Conservation (phyloP, 2,113 vertebrate genomes). For the Dromas ardeola region DNA sequence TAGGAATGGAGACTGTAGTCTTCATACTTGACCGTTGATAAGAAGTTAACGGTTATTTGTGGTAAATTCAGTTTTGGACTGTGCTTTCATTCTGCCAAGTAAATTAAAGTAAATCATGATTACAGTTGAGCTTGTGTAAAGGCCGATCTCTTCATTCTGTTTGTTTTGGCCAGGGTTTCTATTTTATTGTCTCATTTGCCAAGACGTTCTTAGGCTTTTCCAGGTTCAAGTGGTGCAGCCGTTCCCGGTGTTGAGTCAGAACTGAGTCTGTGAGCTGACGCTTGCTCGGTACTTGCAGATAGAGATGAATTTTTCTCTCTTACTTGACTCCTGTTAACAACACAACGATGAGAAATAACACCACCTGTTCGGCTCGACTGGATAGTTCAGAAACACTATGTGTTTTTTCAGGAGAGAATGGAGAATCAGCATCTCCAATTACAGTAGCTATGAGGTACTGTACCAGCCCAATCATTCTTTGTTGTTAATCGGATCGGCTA, state of each 20-base stretch:
- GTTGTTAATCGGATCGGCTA: background rate
- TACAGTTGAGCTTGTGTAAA: background rate
- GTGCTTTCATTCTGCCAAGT: background rate
- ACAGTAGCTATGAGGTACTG: background rate
- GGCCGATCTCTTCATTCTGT: background rate
- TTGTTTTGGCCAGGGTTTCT: background rate
- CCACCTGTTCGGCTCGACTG: background rate
- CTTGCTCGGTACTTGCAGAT: background rate
- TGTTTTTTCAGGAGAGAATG: background rate
- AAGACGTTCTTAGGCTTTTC: background rate
- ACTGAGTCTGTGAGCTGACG: background rate
- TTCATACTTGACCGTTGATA: background rate
- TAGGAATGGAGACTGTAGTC: background rate
- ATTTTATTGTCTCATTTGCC: background rate
- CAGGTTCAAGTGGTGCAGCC: background rate
- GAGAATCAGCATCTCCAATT: background rate
- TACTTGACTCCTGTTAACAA: background rate
- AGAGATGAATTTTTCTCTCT: background rate
- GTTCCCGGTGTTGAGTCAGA: background rate
- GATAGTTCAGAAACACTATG: background rate
- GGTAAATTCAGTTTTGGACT: background rate
- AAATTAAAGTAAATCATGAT: background rate
- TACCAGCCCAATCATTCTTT: background rate
- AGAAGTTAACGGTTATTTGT: background rate
- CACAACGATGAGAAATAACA: accelerated